Evolutionary conservation across 2,797 vertebrate genomes (phyloP).

Genomic region (Argentina silus): DNA sequence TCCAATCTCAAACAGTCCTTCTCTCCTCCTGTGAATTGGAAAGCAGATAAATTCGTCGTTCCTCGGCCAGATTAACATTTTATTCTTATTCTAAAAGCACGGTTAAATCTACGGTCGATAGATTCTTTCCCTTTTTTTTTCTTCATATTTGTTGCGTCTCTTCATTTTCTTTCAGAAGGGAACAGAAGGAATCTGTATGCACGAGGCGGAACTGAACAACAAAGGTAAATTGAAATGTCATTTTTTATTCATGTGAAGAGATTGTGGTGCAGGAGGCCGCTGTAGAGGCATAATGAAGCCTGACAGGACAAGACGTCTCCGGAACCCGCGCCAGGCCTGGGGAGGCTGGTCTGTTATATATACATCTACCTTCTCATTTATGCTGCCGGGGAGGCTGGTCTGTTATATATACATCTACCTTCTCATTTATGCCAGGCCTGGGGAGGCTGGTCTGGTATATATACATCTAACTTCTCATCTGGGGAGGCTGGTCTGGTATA

Average conservation of each 20-base stretch:
- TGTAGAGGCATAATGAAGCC: conserved; percentile 33
- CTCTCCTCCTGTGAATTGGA: conserved; percentile 18
- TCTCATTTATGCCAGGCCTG: no score
- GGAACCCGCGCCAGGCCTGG: conserved; percentile 21
- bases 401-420: no score
- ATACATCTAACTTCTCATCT: no score
- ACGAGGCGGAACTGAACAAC: conserved; percentile 44
- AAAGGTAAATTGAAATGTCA: conserved; percentile 65
- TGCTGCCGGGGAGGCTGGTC: no score
- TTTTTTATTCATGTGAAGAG: conserved; percentile 62
- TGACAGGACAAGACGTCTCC: conserved; percentile 36
- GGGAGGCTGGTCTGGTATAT: no score
- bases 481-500: no score
- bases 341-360: background rate
- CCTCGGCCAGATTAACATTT: conserved; percentile 45
- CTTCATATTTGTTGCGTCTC: conserved; percentile 22
- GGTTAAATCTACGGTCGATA: conserved; percentile 24
- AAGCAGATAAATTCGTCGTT: conserved; percentile 32
- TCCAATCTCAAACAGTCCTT: conserved; percentile 15
- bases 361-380: no score
- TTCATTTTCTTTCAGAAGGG: conserved; percentile 38
- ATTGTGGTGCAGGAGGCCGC: conserved; percentile 31
- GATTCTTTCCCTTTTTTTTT: conserved; percentile 1
- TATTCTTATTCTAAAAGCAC: conserved; percentile 44
- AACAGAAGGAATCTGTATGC: conserved; percentile 49